phyloP scores from a whole-genome alignment of 2,888 invertebrate genomes.

The Sesia apiformis region DNA sequence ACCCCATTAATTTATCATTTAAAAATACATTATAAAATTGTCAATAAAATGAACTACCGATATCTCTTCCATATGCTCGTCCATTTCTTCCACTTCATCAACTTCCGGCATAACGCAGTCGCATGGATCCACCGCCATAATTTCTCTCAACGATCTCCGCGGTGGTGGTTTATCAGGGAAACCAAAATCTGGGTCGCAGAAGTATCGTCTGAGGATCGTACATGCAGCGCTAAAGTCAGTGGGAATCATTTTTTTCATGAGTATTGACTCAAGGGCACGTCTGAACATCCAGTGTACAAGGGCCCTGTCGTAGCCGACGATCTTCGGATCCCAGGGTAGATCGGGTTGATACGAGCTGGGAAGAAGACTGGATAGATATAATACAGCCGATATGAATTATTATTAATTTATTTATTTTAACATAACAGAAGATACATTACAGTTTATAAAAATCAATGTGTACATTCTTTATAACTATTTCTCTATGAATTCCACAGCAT shows the following conservation, averaged over 20 bases:
- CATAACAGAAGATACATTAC: no score
- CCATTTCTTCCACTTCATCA: slow-evolving; percentile 23
- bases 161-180: slow-evolving; percentile 35
- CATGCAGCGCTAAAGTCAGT: slow-evolving; percentile 29
- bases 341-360: slow-evolving; percentile 57
- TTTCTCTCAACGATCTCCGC: slow-evolving; percentile 24
- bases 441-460: no score
- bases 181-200: slow-evolving; percentile 57
- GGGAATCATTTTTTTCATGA: slow-evolving; percentile 26
- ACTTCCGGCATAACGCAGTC: slow-evolving; percentile 46
- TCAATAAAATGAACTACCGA: slow-evolving; percentile 11
- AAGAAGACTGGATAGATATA: background rate
- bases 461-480: no score
- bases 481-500: background rate
- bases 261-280: slow-evolving; percentile 40
- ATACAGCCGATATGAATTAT: no score
- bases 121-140: slow-evolving; percentile 37
- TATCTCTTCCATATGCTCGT: slow-evolving; percentile 21
- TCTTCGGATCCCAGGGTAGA: slow-evolving; percentile 38
- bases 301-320: slow-evolving; percentile 36
- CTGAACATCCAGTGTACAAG: slow-evolving; percentile 61
- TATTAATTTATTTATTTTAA: no score
- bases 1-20: background rate
- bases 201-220: slow-evolving; percentile 32
- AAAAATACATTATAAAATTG: background rate